Conservation (phyloP, 2,113 vertebrate species). For the Rhinogobius similis region DNA sequence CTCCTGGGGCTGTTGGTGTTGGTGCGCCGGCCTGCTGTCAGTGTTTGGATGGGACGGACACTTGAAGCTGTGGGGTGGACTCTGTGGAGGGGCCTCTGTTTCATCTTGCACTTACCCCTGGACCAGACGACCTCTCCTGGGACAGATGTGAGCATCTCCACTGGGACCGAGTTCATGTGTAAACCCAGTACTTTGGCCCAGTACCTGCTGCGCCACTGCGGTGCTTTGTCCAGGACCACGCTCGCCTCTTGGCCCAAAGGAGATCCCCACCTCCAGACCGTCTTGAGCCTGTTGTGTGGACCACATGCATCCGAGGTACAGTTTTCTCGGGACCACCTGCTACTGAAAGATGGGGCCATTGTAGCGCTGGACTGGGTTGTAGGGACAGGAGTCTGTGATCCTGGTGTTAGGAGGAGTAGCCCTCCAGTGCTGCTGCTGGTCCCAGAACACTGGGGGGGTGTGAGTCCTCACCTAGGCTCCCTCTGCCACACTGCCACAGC, state of each 20-base stretch:
- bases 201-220: conserved; percentile 72
- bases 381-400: conserved; percentile 45
- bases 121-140: conserved; percentile 6
- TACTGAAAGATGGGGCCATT: conserved; percentile 79
- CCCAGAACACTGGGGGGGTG: conserved; percentile 80
- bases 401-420: conserved; percentile 23
- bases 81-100: conserved; percentile 49
- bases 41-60: not conserved
- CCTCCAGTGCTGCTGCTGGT: conserved; percentile 81
- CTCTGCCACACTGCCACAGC: conserved; percentile 78
- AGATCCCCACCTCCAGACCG: conserved; percentile 80
- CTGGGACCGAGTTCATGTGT: conserved; percentile 68
- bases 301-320: conserved; percentile 47
- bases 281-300: conserved; percentile 65
- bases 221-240: conserved; percentile 49
- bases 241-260: conserved; percentile 57
- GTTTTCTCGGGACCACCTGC: conserved; percentile 79
- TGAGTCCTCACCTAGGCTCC: conserved; percentile 75
- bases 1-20: conserved; percentile 43
- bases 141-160: conserved; percentile 5
- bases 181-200: conserved; percentile 80
- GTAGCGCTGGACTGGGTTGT: conserved; percentile 85
- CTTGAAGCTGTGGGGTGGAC: conserved; percentile 29
- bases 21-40: conserved; percentile 19
- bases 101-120: conserved; percentile 52